Evolutionary conservation across 1,140 invertebrate species (phyloP).

Genomic region (Lepidotrigona ventralis): DNA sequence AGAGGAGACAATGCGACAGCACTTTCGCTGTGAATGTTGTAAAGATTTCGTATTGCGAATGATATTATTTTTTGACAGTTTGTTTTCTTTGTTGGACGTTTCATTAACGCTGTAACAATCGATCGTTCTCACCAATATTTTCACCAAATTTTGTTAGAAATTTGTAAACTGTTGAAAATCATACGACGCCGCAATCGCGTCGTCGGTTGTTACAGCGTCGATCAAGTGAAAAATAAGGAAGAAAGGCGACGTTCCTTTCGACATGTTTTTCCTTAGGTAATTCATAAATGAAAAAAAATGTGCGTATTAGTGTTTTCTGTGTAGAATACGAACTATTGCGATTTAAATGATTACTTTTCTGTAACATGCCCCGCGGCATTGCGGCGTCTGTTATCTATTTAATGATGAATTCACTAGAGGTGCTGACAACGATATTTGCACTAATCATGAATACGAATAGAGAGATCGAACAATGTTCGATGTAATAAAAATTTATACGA

Average conservation of each 20-base stretch:
- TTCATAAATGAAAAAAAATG: conserved; percentile 15
- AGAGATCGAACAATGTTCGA: neutral
- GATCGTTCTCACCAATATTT: no score
- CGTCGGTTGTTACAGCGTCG: no score
- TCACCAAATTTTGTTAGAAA: no score
- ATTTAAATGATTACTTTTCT: conserved; percentile 21
- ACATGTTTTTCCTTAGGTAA: conserved; percentile 44
- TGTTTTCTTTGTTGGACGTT: conserved; percentile 19
- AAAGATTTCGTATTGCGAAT: conserved; percentile 20
- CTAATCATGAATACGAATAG: neutral
- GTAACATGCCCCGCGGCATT: neutral
- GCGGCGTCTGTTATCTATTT: conserved; percentile 37
- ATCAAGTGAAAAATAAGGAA: neutral
- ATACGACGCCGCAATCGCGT: no score
- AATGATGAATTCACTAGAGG: conserved; percentile 33
- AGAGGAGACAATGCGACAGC: neutral
- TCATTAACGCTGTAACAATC: neutral
- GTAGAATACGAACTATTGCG: conserved; percentile 25
- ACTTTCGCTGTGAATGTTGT: conserved; percentile 13
- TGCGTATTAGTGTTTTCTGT: conserved; percentile 16
- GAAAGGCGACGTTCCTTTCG: neutral
- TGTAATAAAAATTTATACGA: neutral
- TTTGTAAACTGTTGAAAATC: no score
- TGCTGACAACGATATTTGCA: conserved; percentile 24
- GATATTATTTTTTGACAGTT: neutral